Evolutionary conservation across 2,888 invertebrate species (phyloP), one percentile per base, ranked within the genome.

Genomic region (Cyaniris semiargus): DNA sequence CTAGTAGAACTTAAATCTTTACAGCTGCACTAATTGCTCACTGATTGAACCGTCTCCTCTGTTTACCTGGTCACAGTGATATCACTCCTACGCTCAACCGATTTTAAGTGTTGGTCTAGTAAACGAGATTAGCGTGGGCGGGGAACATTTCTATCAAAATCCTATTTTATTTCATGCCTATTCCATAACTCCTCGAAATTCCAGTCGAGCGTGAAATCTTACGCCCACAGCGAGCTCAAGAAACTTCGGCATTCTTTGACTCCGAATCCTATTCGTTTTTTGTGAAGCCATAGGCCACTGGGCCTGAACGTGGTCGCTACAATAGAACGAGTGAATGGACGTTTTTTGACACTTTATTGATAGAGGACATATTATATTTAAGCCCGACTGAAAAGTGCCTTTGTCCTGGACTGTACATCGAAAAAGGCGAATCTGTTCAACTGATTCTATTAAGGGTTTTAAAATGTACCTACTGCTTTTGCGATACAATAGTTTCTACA

Each of bases 221-320:
- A 71, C 74, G 74, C 53, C 74, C 71, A 76, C 56, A 31, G 75
- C 58, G 34, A 58, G 44, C 44, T 44, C 38, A 76, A 38, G 60
- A 76, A 58, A 21, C 38, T 76, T 76, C 76, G 76, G 72, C 76
- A 34, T 76, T 76, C 76, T 72, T 76, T 58, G 72, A 71, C 38
- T 58, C 72, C 38, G n/a, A 76, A 76, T 72, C 56, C 76, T 44
- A 56, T 76, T 76, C 76, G 76, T 58, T 72, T 71, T 77, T 77
- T 77, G 58, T 71, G 58, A 31, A 21, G 38, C 31, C 23, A 27
- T 27, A 53, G 34, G 53, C 53, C 21, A 53, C 70, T 70, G 48
- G 53, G 38, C 44, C 44, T n/a, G 58, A 56, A 77, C 76, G 76
- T 77, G 76, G 38, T 15, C 18, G 34, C 66, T 23, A 77, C 72